A percentile compares a stretch with the other conserved stretches of the same genome.
Evolutionary conservation across 2,113 vertebrate species (phyloP).

Genomic region (Nothobranchius furzeri): DNA sequence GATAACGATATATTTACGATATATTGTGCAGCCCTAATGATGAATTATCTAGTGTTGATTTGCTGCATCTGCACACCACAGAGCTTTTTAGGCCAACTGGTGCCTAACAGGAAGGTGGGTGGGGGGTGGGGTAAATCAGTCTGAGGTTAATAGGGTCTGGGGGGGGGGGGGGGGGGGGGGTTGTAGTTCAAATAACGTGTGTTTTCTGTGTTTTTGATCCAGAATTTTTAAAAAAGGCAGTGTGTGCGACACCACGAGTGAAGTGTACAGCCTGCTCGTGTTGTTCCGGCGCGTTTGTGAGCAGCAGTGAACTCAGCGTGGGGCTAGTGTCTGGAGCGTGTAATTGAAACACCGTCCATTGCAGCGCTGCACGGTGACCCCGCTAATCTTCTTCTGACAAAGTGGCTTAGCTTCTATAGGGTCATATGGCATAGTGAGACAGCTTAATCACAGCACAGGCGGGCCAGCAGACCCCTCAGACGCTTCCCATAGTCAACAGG

Average conservation of each 20-base stretch:
- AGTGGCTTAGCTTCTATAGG: conserved; percentile 79
- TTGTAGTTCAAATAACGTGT: conserved; percentile 27
- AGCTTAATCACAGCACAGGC: conserved; percentile 69
- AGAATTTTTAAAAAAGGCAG: neutral
- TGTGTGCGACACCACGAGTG: neutral
- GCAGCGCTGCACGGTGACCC: conserved; percentile 73
- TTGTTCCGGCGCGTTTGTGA: conserved; percentile 10
- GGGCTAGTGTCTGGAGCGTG: conserved; percentile 62
- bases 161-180: conserved; percentile 22
- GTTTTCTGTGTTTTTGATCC: conserved; percentile 7
- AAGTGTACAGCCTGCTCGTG: conserved; percentile 18
- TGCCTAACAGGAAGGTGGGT: conserved; percentile 11
- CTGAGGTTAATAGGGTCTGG: conserved; percentile 23
- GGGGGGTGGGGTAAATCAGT: neutral
- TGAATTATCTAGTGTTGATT: conserved; percentile 31
- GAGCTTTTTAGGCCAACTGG: conserved; percentile 42
- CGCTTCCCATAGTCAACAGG: conserved; percentile 39
- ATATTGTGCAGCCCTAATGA: no score
- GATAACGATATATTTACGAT: no score
- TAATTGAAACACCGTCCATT: conserved; percentile 75
- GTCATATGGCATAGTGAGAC: conserved; percentile 77
- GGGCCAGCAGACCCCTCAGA: conserved; percentile 14
- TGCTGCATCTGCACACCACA: conserved; percentile 34
- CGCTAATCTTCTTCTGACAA: conserved; percentile 82
- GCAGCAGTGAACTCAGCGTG: conserved; percentile 60